Base-by-base conservation (phyloP, 1,140 invertebrate genomes). In the Phenacoccus solenopsis region DNA sequence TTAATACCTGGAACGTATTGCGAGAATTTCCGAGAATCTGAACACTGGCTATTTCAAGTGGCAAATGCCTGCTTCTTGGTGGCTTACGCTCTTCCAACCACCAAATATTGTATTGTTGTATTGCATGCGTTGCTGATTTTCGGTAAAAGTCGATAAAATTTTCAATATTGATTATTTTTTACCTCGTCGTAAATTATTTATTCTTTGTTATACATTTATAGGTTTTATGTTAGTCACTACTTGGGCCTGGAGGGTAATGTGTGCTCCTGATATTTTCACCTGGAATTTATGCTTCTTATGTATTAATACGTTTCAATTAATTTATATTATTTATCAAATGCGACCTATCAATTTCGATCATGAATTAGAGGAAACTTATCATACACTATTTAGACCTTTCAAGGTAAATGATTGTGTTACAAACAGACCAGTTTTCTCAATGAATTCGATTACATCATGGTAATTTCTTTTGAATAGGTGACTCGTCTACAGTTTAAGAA, bases 181-280 rank as follows among this genome's bases (percentile, higher is more conserved):
- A n/a, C n/a, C n/a, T n/a, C n/a, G n/a, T n/a, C n/a, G n/a, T n/a
- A n/a, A n/a, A n/a, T n/a, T n/a, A n/a, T n/a, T 7, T 59, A 25
- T 22, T 67, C 10, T 16, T n/a, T 22, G 27, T 1, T 24, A 22
- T 24, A 20, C 70, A 28, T 13, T 72, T 72, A 35, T 78, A 92
- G 91, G 87, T 35, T 90, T 91, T 75, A 83, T 93, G 79, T 77
- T 94, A 73, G 85, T 91, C 74, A 90, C 88, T 2, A 86, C 89
- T 28, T 94, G 92, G 92, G 88, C 91, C 10, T 94, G 91, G 91
- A 89, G 90, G 73, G 85, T 93, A 1, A 88, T 93, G 38, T 94
- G 91, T 76, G 90, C 91, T 1, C 90, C 91, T 0, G 90, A 93
- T 76, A 86, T 92, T 13, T 93, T 94, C 78, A 90, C 88, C 0